phyloP scores from a whole-genome alignment of 2,888 invertebrate species.

The Cylindroiulus punctatus region DNA sequence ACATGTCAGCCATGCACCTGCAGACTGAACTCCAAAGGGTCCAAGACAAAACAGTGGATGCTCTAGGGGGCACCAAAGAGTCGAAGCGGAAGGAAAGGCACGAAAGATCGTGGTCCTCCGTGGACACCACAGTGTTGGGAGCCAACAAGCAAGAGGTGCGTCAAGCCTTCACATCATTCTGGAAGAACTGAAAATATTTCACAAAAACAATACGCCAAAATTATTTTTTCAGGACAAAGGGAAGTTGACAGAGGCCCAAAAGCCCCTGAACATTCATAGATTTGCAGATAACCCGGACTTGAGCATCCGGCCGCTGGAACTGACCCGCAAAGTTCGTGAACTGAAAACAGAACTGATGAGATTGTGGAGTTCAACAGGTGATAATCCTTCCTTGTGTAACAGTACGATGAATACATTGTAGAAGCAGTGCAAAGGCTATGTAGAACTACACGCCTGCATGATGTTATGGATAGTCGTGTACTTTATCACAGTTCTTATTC shows the following conservation, averaged over 20 bases:
- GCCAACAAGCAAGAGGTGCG: not conserved
- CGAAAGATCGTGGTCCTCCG: conserved; percentile 55
- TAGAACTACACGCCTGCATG: too few relatives aligned
- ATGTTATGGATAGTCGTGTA: too few relatives aligned
- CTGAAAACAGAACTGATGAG: conserved; percentile 54
- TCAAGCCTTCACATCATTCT: not conserved
- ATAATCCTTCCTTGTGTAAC: not conserved
- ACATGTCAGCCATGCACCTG: conserved; percentile 53
- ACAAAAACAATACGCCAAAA: not conserved
- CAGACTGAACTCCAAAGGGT: conserved; percentile 49
- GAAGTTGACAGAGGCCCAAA: not conserved
- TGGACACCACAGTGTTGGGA: conserved; percentile 36
- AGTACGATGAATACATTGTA: too few relatives aligned
- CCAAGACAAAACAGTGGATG: conserved; percentile 6
- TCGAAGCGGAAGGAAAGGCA: conserved; percentile 50
- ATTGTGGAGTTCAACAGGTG: conserved; percentile 55
- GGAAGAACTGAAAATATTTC: not conserved
- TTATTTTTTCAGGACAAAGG: not conserved
- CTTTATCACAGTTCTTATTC: too few relatives aligned
- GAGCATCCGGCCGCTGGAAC: conserved; percentile 2
- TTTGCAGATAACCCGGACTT: not conserved
- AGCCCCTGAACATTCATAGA: not conserved
- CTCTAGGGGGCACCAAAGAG: not conserved
- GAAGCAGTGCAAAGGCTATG: too few relatives aligned
- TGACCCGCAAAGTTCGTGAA: conserved; percentile 55